These are phyloP conservation scores for Gallinago nigripennis DNA, from an alignment of 2,797 vertebrate species.

Conservation along the genomic window DNA sequence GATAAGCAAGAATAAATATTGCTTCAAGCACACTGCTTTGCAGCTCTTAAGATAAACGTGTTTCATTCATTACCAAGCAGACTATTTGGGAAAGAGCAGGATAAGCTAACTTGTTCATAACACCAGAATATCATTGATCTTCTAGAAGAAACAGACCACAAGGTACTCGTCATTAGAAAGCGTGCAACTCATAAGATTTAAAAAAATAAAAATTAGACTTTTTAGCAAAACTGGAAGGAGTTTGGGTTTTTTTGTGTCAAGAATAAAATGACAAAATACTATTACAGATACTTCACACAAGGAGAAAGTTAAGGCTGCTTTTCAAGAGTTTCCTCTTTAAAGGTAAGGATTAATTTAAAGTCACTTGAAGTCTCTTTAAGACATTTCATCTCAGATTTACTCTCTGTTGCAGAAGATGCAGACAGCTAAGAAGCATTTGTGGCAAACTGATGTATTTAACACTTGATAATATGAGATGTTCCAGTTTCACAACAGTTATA, in stretches of 20 bases:
- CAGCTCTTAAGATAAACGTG: neutral
- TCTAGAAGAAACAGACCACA: neutral
- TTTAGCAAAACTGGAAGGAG: neutral
- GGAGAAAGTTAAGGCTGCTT: conserved; percentile 32
- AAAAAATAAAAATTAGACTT: neutral
- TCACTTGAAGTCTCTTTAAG: neutral
- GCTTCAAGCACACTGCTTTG: conserved; percentile 26
- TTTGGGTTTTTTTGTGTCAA: neutral
- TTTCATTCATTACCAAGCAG: neutral
- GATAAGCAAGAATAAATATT: conserved; percentile 25
- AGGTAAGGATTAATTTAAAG: neutral
- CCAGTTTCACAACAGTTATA: neutral
- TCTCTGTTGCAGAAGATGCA: neutral
- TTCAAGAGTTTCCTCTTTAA: neutral
- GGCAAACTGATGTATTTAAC: neutral
- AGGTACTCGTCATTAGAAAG: neutral
- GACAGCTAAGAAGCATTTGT: neutral
- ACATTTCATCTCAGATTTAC: neutral
- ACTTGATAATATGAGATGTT: neutral
- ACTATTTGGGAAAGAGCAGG: neutral
- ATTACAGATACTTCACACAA: neutral
- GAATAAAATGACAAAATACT: neutral
- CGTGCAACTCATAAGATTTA: neutral
- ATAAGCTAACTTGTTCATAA: neutral
- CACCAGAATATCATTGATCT: neutral